Conservation (phyloP, 2,113 vertebrate species). For the Neotoma lepida region DNA sequence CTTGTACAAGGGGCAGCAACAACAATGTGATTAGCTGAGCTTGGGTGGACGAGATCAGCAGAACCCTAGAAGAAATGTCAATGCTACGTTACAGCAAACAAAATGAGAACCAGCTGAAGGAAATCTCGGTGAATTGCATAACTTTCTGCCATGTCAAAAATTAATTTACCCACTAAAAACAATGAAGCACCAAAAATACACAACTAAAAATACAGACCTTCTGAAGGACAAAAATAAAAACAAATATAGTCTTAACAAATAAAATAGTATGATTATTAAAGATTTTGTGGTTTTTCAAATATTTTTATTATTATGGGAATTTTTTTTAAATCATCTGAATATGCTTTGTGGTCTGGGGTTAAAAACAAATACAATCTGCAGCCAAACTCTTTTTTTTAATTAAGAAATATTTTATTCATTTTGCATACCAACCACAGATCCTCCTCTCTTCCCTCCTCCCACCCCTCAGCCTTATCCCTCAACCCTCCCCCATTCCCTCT, state of each 20-base stretch:
- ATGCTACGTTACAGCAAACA: not conserved
- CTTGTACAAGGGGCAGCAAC: not conserved
- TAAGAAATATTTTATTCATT: too few species aligned
- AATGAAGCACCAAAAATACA: slow-evolving; percentile 18
- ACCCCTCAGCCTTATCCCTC: too few species aligned
- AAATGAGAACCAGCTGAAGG: slow-evolving; percentile 8
- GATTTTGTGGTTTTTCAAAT: slow-evolving; percentile 19
- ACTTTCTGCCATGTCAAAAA: not conserved
- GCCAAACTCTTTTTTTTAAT: not conserved
- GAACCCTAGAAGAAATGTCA: not conserved
- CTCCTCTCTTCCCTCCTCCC: too few species aligned
- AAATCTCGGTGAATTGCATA: not conserved
- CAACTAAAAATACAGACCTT: not conserved
- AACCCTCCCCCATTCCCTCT: too few species aligned
- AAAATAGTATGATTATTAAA: not conserved
- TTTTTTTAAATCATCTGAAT: slow-evolving; percentile 22
- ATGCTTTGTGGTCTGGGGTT: slow-evolving; percentile 35
- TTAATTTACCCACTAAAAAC: not conserved
- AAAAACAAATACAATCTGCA: slow-evolving; percentile 42
- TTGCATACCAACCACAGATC: too few species aligned
- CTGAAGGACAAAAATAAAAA: slow-evolving; percentile 48
- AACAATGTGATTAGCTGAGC: not conserved
- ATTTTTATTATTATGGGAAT: not conserved
- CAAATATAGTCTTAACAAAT: not conserved
- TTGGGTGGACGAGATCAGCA: not conserved